These are phyloP conservation scores for Tonatia bakeri DNA, from an alignment of 2,113 vertebrate genomes.

Conservation along the genomic window DNA sequence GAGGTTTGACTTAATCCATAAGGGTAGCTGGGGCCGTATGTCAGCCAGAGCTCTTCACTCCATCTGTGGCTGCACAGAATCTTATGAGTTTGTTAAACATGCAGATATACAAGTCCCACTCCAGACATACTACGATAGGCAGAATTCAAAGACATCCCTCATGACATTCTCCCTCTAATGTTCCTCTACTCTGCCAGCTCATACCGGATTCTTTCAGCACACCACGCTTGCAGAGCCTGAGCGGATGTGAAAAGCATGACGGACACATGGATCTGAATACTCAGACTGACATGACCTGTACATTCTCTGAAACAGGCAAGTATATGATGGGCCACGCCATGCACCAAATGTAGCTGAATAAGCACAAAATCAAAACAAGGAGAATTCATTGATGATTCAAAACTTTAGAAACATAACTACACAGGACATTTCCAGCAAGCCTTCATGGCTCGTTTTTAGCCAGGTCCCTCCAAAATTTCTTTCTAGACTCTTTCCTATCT, in stretches of 20 bases:
- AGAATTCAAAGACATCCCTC: no score
- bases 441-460: background rate
- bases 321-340: background rate
- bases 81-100: background rate
- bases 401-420: background rate
- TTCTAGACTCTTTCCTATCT: background rate
- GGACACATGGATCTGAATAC: background rate
- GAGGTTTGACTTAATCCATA: background rate
- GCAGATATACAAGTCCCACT: background rate
- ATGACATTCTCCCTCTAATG: background rate
- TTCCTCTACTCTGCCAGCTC: background rate
- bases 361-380: background rate
- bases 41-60: background rate
- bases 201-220: background rate
- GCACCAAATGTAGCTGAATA: background rate
- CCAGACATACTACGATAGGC: background rate
- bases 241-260: background rate
- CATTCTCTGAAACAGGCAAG: background rate
- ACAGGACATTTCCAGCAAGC: background rate
- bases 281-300: background rate
- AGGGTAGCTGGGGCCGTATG: background rate
- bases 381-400: background rate
- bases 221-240: background rate
- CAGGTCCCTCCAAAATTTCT: background rate
- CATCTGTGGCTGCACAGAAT: background rate